phyloP scores from a whole-genome alignment of 2,888 invertebrate genomes.

The Hypena proboscidalis region DNA sequence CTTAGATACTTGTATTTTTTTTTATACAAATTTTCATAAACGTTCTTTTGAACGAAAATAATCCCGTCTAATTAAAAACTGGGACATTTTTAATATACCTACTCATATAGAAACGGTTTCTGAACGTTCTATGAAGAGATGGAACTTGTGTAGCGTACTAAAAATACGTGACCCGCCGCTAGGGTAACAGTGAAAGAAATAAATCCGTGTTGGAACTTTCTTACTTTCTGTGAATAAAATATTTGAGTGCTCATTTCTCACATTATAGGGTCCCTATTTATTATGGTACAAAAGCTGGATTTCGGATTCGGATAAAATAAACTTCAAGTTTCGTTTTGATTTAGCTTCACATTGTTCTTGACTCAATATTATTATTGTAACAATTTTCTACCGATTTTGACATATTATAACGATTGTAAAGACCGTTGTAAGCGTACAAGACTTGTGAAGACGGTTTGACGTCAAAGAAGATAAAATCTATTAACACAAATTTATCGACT shows the following conservation, averaged over 20 bases:
- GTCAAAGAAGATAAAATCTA: too few species aligned
- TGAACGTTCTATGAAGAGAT: background rate
- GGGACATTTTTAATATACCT: background rate
- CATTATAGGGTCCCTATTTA: background rate
- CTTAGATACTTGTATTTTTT: background rate
- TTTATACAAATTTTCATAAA: background rate
- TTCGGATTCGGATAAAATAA: background rate
- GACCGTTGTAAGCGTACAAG: too few species aligned
- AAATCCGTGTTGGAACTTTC: constrained; percentile 2
- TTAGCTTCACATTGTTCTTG: too few species aligned
- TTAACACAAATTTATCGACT: too few species aligned
- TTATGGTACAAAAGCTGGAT: background rate
- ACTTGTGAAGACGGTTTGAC: too few species aligned
- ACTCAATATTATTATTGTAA: too few species aligned
- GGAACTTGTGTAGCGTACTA: background rate
- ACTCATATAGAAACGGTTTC: background rate
- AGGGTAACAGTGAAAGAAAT: constrained; percentile 8
- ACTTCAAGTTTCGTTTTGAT: too few species aligned
- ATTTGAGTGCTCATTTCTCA: background rate
- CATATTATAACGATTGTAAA: too few species aligned
- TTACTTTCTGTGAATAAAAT: background rate
- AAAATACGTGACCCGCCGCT: constrained; percentile 18
- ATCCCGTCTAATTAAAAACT: background rate
- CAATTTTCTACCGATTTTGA: too few species aligned
- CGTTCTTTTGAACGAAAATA: constrained; percentile 1